Evolutionary conservation across 1,140 invertebrate genomes (phyloP).

Genomic region (Cotesia typhae): DNA sequence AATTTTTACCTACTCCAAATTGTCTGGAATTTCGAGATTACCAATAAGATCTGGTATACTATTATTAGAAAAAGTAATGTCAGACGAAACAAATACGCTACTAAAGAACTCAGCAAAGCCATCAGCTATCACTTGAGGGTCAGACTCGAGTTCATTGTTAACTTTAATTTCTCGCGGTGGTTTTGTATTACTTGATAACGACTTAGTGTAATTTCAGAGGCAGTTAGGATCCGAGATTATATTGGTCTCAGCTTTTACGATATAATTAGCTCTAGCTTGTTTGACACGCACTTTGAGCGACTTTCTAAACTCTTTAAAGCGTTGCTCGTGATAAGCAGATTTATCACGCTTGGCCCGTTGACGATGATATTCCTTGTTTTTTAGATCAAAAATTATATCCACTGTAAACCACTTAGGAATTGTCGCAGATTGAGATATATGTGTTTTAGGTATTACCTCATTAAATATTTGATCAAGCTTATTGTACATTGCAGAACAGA

Average conservation of each 20-base stretch:
- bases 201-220: neutral
- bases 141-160: neutral
- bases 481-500: neutral
- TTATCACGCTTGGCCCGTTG: no score
- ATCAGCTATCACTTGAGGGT: neutral
- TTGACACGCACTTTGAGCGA: neutral
- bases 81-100: neutral
- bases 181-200: neutral
- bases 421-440: neutral
- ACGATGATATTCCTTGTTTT: neutral
- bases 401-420: neutral
- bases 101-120: neutral
- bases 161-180: neutral
- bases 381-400: neutral
- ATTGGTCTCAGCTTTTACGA: neutral
- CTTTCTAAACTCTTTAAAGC: neutral
- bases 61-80: neutral
- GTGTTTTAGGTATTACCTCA: neutral
- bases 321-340: neutral
- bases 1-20: no score
- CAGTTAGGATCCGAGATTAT: neutral
- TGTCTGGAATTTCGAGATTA: no score
- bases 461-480: neutral
- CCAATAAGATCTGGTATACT: neutral
- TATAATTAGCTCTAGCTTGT: neutral